phyloP scores from a whole-genome alignment of 2,113 vertebrate genomes.

The Eulacestoma nigropectus region DNA sequence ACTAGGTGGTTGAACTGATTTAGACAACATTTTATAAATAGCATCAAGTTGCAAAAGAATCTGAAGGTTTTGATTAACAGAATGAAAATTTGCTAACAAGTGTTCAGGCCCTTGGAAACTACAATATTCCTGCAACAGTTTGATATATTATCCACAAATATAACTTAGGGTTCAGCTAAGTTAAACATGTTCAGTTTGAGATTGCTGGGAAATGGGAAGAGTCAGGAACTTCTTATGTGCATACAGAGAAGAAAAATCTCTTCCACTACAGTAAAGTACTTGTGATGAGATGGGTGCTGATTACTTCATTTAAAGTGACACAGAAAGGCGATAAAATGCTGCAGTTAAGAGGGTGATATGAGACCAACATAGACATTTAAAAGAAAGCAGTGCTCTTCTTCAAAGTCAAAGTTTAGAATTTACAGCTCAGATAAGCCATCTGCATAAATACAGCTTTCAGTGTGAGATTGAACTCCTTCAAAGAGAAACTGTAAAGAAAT shows the following conservation, averaged over 20 bases:
- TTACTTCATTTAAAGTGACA: not conserved
- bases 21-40: not conserved
- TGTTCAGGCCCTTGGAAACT: not conserved
- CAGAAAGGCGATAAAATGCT: not conserved
- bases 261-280: not conserved
- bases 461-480: not conserved
- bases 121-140: not conserved
- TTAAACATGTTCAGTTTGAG: not conserved
- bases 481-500: not conserved
- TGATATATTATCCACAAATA: not conserved
- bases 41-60: not conserved
- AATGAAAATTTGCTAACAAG: not conserved
- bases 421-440: not conserved
- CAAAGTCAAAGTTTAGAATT: not conserved
- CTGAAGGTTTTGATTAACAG: not conserved
- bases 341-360: not conserved
- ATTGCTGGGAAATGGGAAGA: not conserved
- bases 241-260: not conserved
- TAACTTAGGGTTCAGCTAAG: not conserved
- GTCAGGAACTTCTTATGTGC: not conserved
- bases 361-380: not conserved
- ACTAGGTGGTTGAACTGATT: not conserved
- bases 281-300: not conserved
- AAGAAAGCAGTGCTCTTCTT: not conserved
- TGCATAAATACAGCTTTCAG: not conserved